Evolutionary conservation across 2,113 vertebrate species (phyloP).

Genomic region (Gambusia affinis): DNA sequence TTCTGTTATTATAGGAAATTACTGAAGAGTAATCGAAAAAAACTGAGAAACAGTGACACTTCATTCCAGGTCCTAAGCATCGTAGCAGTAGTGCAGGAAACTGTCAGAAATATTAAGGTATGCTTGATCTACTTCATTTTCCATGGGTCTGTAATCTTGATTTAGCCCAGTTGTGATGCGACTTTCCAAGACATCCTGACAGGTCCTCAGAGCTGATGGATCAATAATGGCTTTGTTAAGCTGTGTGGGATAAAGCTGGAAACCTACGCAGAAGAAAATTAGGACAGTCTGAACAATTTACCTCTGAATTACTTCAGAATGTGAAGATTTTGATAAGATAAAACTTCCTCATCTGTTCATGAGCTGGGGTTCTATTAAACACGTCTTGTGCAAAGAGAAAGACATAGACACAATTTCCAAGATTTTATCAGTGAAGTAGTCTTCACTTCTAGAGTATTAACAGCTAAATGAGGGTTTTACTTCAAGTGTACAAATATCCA

Average conservation of each 20-base stretch:
- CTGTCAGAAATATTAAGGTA: background rate
- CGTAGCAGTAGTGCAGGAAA: background rate
- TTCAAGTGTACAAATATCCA: too few species aligned
- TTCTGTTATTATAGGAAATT: background rate
- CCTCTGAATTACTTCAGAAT: background rate
- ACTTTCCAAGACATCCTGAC: background rate
- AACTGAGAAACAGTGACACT: background rate
- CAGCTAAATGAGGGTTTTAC: too few species aligned
- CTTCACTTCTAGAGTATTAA: too few species aligned
- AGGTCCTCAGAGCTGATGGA: background rate
- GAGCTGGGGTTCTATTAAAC: too few species aligned
- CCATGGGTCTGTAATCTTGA: background rate
- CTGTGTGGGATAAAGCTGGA: background rate
- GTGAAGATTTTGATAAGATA: too few species aligned
- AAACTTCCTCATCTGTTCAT: background rate
- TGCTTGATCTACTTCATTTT: background rate
- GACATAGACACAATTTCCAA: background rate
- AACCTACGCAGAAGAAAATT: background rate
- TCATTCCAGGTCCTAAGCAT: background rate
- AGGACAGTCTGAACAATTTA: background rate
- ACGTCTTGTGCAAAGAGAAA: background rate
- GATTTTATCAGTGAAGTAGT: background rate
- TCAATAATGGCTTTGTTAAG: constrained; percentile 1
- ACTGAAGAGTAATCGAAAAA: background rate
- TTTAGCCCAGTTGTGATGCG: background rate